phyloP scores from a whole-genome alignment of 2,888 invertebrate genomes.

The Galerucella calmariensis region DNA sequence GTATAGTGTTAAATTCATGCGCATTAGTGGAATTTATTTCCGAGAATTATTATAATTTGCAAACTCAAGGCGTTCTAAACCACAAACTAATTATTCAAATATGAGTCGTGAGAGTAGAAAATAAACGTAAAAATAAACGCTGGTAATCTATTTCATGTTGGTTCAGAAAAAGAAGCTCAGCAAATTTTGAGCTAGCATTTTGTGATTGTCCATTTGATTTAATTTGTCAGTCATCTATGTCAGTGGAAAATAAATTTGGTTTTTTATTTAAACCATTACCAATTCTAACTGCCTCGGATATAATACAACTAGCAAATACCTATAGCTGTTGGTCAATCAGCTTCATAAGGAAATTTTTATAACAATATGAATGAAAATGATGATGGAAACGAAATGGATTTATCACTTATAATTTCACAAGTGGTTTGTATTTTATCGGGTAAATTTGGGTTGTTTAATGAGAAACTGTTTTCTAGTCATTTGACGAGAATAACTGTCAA shows the following conservation, averaged over 20 bases:
- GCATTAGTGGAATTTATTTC: conserved; percentile 15
- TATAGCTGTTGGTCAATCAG: conserved; percentile 17
- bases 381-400: conserved; percentile 14
- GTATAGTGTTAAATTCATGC: conserved; percentile 8
- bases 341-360: conserved; percentile 19
- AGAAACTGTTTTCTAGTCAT: too few species aligned
- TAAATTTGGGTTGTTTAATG: too few species aligned
- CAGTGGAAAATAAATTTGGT: conserved; percentile 20
- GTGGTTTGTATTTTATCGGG: too few species aligned
- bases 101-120: background rate
- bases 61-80: background rate
- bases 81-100: conserved; percentile 2
- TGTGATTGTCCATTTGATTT: conserved; percentile 13
- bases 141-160: conserved; percentile 14
- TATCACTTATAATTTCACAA: background rate
- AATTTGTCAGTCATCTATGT: conserved; percentile 8
- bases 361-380: conserved; percentile 21
- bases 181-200: conserved; percentile 7
- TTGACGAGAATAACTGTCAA: too few species aligned
- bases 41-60: conserved; percentile 17
- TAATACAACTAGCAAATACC: conserved; percentile 17
- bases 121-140: conserved; percentile 9
- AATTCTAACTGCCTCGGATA: conserved; percentile 11
- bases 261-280: conserved; percentile 24
- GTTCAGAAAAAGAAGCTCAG: conserved; percentile 13